Percentiles rank a stretch among this genome's conserved stretches.
phyloP scores from a whole-genome alignment of 2,888 invertebrate species.

The Drosophila aldrichi region DNA sequence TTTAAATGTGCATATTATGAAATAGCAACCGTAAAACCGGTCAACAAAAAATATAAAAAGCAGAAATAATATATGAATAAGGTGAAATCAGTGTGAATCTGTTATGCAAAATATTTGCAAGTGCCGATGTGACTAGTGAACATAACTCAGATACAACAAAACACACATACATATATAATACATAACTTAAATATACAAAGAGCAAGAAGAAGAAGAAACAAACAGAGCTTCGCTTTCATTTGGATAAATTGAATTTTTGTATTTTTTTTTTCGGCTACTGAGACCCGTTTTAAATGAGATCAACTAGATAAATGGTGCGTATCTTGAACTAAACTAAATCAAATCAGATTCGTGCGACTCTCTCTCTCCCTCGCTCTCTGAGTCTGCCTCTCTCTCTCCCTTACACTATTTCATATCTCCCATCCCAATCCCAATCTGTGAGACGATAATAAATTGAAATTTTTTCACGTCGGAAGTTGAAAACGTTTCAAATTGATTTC shows the following conservation, averaged over 20 bases:
- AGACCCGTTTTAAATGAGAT: slow-evolving; percentile 72
- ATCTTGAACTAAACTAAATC: slow-evolving; percentile 53
- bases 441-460: slow-evolving; percentile 55
- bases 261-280: slow-evolving; percentile 35
- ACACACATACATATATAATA: slow-evolving; percentile 26
- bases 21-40: slow-evolving; percentile 48
- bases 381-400: background rate
- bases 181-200: slow-evolving; percentile 20
- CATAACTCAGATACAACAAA: slow-evolving; percentile 27
- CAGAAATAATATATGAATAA: slow-evolving; percentile 6
- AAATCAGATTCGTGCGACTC: slow-evolving; percentile 5
- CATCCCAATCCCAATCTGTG: background rate
- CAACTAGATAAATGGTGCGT: slow-evolving; percentile 82
- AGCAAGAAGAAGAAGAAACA: slow-evolving; percentile 25
- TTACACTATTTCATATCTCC: background rate
- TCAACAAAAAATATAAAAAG: slow-evolving; percentile 27
- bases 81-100: slow-evolving; percentile 61
- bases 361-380: background rate
- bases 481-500: slow-evolving; percentile 31
- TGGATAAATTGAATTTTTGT: slow-evolving; percentile 58
- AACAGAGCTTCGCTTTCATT: slow-evolving; percentile 52
- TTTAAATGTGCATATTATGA: slow-evolving; percentile 49
- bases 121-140: slow-evolving; percentile 50
- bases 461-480: slow-evolving; percentile 53
- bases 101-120: slow-evolving; percentile 60